These are phyloP conservation scores for Oophaga sylvatica DNA, from an alignment of 2,797 vertebrate genomes.

Conservation along the genomic window DNA sequence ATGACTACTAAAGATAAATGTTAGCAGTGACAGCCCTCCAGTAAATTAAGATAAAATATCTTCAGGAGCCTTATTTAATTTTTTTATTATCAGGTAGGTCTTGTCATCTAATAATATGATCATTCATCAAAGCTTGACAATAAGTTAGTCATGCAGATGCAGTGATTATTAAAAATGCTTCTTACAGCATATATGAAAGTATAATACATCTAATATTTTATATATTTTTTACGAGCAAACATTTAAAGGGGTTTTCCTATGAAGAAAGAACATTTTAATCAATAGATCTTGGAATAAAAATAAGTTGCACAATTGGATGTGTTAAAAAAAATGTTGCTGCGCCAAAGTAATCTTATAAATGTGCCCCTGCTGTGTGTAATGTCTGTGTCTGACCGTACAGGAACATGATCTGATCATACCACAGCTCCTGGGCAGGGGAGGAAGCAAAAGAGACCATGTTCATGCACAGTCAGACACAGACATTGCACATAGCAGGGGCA, in stretches of 20 bases:
- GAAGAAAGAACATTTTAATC: too few relatives aligned
- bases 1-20: constrained; percentile 25
- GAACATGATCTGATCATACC: too few relatives aligned
- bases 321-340: too few relatives aligned
- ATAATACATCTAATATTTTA: neutral
- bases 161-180: neutral
- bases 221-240: neutral
- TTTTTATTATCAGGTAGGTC: constrained; percentile 12
- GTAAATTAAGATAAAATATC: constrained; percentile 17
- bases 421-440: too few relatives aligned
- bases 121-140: neutral
- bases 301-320: too few relatives aligned
- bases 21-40: neutral
- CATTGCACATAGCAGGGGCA: too few relatives aligned
- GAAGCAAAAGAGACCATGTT: too few relatives aligned
- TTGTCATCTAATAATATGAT: neutral
- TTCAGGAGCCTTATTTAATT: neutral
- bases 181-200: neutral
- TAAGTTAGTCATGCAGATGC: neutral
- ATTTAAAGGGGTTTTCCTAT: neutral
- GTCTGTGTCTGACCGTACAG: too few relatives aligned
- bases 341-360: too few relatives aligned
- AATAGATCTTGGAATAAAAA: too few relatives aligned
- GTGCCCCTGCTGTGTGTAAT: too few relatives aligned
- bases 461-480: too few relatives aligned